Evolutionary conservation across 1,140 invertebrate species (phyloP).

Genomic region (Ips typographus): DNA sequence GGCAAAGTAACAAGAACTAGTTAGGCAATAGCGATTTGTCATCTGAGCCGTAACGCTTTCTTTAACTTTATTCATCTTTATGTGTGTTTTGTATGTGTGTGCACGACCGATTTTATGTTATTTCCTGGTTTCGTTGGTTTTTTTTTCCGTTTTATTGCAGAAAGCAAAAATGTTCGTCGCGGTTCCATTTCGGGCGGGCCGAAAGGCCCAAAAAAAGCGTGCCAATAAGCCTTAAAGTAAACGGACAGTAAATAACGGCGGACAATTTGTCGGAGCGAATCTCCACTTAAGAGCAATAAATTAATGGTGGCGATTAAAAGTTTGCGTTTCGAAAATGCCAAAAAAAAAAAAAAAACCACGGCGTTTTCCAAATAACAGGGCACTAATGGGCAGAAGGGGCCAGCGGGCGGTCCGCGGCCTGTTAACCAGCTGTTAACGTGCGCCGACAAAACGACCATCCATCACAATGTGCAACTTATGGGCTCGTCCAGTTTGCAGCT

Average conservation of each 20-base stretch:
- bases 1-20: constrained; percentile 30
- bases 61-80: background rate
- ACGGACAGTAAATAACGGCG: background rate
- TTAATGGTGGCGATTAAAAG: constrained; percentile 8
- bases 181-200: too few relatives aligned
- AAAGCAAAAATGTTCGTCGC: too few relatives aligned
- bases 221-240: too few relatives aligned
- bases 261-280: background rate
- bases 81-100: too few relatives aligned
- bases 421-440: constrained; percentile 27
- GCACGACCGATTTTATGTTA: too few relatives aligned
- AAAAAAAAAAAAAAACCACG: constrained; percentile 16
- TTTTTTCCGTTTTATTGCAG: too few relatives aligned
- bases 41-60: constrained; percentile 23
- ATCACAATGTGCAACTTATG: constrained; percentile 28
- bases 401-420: constrained; percentile 21
- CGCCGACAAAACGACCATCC: constrained; percentile 26
- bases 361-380: constrained; percentile 24
- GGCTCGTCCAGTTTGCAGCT: constrained; percentile 17
- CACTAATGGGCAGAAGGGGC: constrained; percentile 23
- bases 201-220: too few relatives aligned
- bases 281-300: background rate
- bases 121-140: too few relatives aligned
- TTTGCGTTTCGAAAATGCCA: constrained; percentile 3
- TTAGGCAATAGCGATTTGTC: constrained; percentile 32